Evolutionary conservation across 1,140 invertebrate species (phyloP).

Genomic region (Pseudomyrmex gracilis): DNA sequence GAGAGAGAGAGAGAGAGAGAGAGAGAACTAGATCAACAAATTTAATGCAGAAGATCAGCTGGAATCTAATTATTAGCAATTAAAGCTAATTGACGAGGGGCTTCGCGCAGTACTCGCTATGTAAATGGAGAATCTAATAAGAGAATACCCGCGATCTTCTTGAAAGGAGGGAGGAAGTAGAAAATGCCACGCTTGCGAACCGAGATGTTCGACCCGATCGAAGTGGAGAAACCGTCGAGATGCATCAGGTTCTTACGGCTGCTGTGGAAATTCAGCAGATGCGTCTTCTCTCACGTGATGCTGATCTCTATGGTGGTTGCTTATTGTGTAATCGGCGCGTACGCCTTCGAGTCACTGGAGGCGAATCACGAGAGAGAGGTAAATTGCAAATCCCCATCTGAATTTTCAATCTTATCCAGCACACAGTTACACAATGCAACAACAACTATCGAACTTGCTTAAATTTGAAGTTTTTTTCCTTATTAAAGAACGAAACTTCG

Average conservation of each 20-base stretch:
- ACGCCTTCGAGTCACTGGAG: slow-evolving; percentile 94
- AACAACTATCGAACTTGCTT: neutral
- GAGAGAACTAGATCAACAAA: neutral
- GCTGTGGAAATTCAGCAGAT: slow-evolving; percentile 92
- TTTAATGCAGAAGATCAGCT: neutral
- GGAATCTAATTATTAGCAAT: slow-evolving; percentile 38
- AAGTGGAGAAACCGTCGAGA: slow-evolving; percentile 75
- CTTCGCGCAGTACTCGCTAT: neutral
- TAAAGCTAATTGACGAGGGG: slow-evolving; percentile 26
- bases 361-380: slow-evolving; percentile 91
- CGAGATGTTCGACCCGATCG: slow-evolving; percentile 72
- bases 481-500: neutral
- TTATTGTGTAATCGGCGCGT: slow-evolving; percentile 95
- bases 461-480: neutral
- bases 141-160: slow-evolving; percentile 11
- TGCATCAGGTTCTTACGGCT: slow-evolving; percentile 87
- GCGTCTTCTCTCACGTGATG: slow-evolving; percentile 95
- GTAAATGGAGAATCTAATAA: slow-evolving; percentile 52
- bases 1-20: neutral
- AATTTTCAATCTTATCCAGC: neutral
- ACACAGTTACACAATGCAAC: neutral
- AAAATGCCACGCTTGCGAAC: slow-evolving; percentile 66
- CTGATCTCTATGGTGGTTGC: slow-evolving; percentile 94
- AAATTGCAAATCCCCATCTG: slow-evolving; percentile 70
- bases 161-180: neutral